These are phyloP conservation scores for Yponomeuta plumbellus DNA, from an alignment of 2,888 invertebrate species.

Conservation along the genomic window DNA sequence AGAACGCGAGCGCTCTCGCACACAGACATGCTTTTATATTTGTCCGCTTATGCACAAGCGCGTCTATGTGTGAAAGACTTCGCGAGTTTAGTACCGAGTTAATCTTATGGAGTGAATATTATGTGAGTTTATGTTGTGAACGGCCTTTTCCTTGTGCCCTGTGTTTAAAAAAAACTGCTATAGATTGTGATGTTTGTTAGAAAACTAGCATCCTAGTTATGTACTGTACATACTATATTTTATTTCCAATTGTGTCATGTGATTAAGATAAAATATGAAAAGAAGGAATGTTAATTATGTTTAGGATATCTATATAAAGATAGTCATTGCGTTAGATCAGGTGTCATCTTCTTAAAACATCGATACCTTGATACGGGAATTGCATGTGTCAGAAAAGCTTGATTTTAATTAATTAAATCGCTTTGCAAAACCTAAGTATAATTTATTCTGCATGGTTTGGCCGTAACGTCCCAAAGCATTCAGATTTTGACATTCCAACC, in stretches of 20 bases:
- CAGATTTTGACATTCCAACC: background rate
- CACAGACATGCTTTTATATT: too few relatives aligned
- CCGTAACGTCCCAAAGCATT: background rate
- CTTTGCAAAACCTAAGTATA: background rate
- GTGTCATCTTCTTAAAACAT: too few relatives aligned
- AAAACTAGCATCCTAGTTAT: background rate
- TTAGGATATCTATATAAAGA: background rate
- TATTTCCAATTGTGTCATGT: background rate
- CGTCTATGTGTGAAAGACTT: conserved; percentile 20
- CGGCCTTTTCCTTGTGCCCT: background rate
- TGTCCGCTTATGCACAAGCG: too few relatives aligned
- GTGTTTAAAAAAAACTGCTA: background rate
- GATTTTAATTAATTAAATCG: background rate
- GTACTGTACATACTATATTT: background rate
- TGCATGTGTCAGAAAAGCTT: too few relatives aligned
- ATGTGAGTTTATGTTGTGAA: background rate
- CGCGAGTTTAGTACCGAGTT: conserved; percentile 20
- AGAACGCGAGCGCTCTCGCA: too few relatives aligned
- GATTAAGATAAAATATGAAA: background rate
- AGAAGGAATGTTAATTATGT: background rate
- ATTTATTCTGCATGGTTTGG: background rate
- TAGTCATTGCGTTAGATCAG: background rate
- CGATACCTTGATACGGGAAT: too few relatives aligned
- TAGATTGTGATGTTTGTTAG: background rate
- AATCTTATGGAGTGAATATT: background rate